Evolutionary conservation across 2,113 vertebrate genomes (phyloP), one percentile per base, ranked within the genome.

Genomic region (Camelus bactrianus): DNA sequence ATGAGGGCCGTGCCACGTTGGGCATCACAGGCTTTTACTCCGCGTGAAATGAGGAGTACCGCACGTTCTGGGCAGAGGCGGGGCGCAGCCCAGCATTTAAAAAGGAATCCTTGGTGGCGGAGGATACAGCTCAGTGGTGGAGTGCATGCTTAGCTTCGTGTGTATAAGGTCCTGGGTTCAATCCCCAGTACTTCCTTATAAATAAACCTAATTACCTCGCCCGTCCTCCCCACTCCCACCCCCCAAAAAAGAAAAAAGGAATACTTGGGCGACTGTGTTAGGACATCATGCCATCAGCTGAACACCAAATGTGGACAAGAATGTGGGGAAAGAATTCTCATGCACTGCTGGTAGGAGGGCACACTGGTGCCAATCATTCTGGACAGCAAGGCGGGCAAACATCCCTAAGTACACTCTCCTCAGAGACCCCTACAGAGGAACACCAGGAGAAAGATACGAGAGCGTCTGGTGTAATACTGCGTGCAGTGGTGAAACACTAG

Each of bases 401-500:
- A 56, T 28, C 46, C 67, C 26, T 50, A 86, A 58, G 80, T 50
- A 56, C 16, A 81, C n/a, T 69, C 67, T 86, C 67, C 52, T 91
- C 17, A 65, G 64, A 35, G 56, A 17, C 28, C 60, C 67, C 50
- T 64, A 42, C 19, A 94, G 32, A 60, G 22, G 50, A 86, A 52
- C 58, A 93, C 2, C 28, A 20, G 46, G 28, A 91, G 28, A 85
- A 60, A 35, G 30, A 77, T 56, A 65, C 16, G 84, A 73, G 84
- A 79, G 80, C 24, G 8, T 90, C 8, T 16, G 35, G 48, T 24
- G 0, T 54, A 54, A 89, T 50, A 50, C 42, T 69, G 38, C 75
- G 73, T 77, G 11, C 89, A 80, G 80, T 16, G 30, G 56, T 93
- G n/a, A 93, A 93, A 92, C 85, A 81, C 5, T 85, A 52, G 56